Evolutionary conservation across 2,888 invertebrate species (phyloP), one percentile per base, ranked within the genome.

Genomic region (Resseliella maxima): DNA sequence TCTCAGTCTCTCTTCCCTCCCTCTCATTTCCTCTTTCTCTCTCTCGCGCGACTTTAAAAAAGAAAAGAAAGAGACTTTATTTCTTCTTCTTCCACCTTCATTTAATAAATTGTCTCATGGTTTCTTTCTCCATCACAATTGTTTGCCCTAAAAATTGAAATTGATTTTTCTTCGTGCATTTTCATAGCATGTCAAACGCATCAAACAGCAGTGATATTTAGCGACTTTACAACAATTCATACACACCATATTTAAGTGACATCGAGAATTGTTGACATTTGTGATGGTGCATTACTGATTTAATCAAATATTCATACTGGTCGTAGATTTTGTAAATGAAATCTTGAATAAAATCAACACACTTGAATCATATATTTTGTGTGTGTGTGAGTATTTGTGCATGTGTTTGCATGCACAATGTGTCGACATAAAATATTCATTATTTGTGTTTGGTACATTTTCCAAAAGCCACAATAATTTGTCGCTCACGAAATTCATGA

Each of bases 241-340:
- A 2, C 12, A 15, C 59, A 59, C 5, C 59, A 59, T 12, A 59
- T 59, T 59, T 27, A 24, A 59, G 24, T 59, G 59, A 59, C 59
- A 12, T 27, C 3, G 59, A 24, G 50, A 50, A 24, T n/a, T 59
- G 59, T 24, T 59, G 24, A 24, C 59, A 59, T 59, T n/a, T 12
- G 59, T 59, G 59, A 59, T n/a, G 50, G 27, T 59, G 27, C 59
- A n/a, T 5, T 59, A 59, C 59, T 27, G 24, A 59, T 59, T 59
- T 12, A 59, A 59, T 59, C 59, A 59, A 59, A 59, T 59, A 59
- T 59, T 59, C 59, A 59, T 59, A 59, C 6, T 27, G 59, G 59
- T 59, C 27, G 59, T 59, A n/a, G 15, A 59, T 59, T 59, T 27
- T 59, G 59, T 59, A 2, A 59, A 59, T 59, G 27, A 59, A 59